Conservation (phyloP, 2,113 vertebrate genomes). For the Orycteropus afer region DNA sequence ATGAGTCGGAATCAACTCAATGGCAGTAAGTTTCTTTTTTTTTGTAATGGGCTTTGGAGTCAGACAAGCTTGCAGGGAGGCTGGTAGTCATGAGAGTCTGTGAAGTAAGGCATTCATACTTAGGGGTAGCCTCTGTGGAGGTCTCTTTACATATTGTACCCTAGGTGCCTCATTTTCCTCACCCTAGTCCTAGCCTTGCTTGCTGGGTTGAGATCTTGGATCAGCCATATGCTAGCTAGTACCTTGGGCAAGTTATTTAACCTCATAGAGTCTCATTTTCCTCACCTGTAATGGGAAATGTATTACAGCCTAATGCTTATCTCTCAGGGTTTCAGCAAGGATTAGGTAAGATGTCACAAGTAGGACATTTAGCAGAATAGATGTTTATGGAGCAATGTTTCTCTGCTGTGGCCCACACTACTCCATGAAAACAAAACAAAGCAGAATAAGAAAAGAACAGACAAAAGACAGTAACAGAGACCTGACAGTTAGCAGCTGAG, state of each 20-base stretch:
- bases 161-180: neutral
- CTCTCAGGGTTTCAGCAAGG: neutral
- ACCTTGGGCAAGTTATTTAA: neutral
- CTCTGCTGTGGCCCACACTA: neutral
- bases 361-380: neutral
- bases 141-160: neutral
- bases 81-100: too few species aligned
- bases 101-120: neutral
- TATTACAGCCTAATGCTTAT: neutral
- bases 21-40: too few species aligned
- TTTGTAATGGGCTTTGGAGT: neutral
- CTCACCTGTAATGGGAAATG: neutral
- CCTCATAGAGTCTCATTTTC: neutral
- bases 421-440: neutral
- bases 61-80: neutral
- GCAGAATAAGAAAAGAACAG: neutral
- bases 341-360: neutral
- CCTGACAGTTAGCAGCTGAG: neutral
- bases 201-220: neutral
- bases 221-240: neutral
- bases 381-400: neutral
- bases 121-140: neutral
- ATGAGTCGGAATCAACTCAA: too few species aligned
- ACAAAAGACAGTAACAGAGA: neutral
- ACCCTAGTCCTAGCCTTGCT: neutral